These are phyloP conservation scores for Maniola jurtina DNA, from an alignment of 1,140 invertebrate genomes.

Conservation along the genomic window DNA sequence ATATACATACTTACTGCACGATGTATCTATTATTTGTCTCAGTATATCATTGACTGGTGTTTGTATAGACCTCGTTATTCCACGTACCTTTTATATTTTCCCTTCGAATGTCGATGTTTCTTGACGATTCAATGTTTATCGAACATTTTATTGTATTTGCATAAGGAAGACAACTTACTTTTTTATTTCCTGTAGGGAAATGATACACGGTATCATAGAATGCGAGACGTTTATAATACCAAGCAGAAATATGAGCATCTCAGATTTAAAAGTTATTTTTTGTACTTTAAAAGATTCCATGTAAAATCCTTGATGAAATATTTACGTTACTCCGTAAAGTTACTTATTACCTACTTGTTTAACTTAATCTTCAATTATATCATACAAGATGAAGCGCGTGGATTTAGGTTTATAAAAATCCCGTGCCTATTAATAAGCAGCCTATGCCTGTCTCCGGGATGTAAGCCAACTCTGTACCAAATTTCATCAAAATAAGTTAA, in stretches of 20 bases:
- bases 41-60: constrained; percentile 45
- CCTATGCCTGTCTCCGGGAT: no score
- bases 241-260: neutral
- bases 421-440: no score
- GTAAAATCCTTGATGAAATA: no score
- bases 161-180: constrained; percentile 23
- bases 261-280: neutral
- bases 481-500: no score
- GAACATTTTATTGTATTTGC: constrained; percentile 39
- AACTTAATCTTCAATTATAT: no score
- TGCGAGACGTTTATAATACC: constrained; percentile 22
- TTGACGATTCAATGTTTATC: constrained; percentile 39
- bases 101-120: constrained; percentile 40
- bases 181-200: constrained; percentile 13
- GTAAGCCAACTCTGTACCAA: no score
- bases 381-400: no score
- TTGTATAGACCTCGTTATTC: constrained; percentile 61
- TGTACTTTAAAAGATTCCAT: no score
- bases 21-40: constrained; percentile 31
- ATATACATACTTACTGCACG: neutral
- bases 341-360: no score
- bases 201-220: constrained; percentile 12
- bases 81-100: constrained; percentile 43
- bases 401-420: no score
- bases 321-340: no score